Base-by-base conservation (phyloP, 2,888 invertebrate genomes). In the Drosophila pegasa region DNA sequence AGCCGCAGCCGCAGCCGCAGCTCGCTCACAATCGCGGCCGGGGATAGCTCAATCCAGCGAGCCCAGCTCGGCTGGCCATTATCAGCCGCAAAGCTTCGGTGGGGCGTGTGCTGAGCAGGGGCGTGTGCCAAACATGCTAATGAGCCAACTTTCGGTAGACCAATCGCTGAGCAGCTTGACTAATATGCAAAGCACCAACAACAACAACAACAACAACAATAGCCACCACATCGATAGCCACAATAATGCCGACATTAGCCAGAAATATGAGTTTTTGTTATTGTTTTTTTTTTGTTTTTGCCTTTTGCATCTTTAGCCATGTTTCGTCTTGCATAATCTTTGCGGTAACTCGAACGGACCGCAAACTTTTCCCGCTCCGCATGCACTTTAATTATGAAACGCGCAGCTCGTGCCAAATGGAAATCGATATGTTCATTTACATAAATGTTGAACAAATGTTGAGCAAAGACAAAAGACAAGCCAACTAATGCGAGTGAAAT, bases 41-140 rank as follows among this genome's bases (percentile, higher is more conserved):
- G 82, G 78, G 82, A 83, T 83, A 83, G 64, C 82, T 83, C 83
- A 87, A 87, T 80, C 48, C 48, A 9, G 20, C 43, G 25, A 27
- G 22, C 48, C 43, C 27, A 16, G 10, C 54, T 54, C 52, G 45
- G 40, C 41, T 48, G 45, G 65, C 64, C 57, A 71, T 80, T 82
- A 82, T 82, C 88, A 82, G 80, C 27, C 55, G 16, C 55, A n/a
- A 54, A 31, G 29, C 16, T 31, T 63, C 65, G 68, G 54, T 48
- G 75, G 66, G 88, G 83, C 85, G 89, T 80, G 66, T 67, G 71
- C 57, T 78, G 82, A 59, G 78, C 65, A 58, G 82, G 76, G 88
- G 89, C 89, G 89, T 86, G 80, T 78, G 80, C 84, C 70, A 83
- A 89, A 87, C 89, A 86, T 86, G 85, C 85, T 86, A 86, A 86